Conservation (phyloP, 2,888 invertebrate species). For the Cremastobaeus sp. region DNA sequence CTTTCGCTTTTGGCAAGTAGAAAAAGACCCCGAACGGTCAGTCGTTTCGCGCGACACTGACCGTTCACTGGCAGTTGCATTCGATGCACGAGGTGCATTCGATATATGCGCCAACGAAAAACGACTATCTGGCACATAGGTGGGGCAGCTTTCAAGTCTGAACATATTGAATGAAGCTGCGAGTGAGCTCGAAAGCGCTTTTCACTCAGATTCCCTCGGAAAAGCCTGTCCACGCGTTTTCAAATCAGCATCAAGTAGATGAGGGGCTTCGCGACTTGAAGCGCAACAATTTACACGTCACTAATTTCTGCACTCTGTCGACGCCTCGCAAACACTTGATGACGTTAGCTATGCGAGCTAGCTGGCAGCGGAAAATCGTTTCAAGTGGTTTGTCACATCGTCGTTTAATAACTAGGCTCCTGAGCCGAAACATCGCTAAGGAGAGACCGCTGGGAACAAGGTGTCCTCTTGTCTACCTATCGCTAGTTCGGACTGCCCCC, state of each 20-base stretch:
- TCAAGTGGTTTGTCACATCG: constrained; percentile 7
- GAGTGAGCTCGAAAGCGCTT: neutral
- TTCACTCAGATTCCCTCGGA: too few relatives aligned
- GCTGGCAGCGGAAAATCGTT: neutral
- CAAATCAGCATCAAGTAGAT: too few relatives aligned
- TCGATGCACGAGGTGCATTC: constrained; percentile 76
- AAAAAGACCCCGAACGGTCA: constrained; percentile 63
- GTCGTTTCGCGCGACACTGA: constrained; percentile 75
- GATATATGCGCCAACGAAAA: constrained; percentile 68
- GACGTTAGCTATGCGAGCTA: too few relatives aligned
- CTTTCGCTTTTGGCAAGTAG: constrained; percentile 40
- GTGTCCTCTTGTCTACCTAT: constrained; percentile 46
- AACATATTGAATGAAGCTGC: constrained; percentile 28
- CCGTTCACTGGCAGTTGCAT: constrained; percentile 75
- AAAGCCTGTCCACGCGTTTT: too few relatives aligned
- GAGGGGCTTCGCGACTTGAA: too few relatives aligned
- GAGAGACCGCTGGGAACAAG: constrained; percentile 5
- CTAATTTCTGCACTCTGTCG: too few relatives aligned
- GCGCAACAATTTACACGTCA: too few relatives aligned
- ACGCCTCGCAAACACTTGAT: too few relatives aligned
- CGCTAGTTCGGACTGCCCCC: constrained; percentile 58
- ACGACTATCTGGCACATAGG: constrained; percentile 65
- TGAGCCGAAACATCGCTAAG: constrained; percentile 5
- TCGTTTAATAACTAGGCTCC: constrained; percentile 36
- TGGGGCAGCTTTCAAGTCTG: constrained; percentile 63